Evolutionary conservation across 2,797 vertebrate species (phyloP).

Genomic region (Fistularia tabacaria): DNA sequence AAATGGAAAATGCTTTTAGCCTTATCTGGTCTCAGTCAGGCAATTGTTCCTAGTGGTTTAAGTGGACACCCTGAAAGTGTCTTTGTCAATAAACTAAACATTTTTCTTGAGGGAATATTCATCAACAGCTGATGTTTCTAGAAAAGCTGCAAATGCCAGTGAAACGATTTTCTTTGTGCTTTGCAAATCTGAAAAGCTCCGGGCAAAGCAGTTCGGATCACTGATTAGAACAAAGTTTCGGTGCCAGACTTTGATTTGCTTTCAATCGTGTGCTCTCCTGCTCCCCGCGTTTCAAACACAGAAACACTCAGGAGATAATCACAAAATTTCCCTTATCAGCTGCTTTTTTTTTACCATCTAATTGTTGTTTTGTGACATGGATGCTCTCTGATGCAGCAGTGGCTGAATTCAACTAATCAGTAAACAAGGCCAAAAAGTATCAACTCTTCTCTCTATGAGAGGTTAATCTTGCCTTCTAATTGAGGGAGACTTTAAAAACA

Average conservation of each 20-base stretch:
- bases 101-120: slow-evolving; percentile 22
- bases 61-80: slow-evolving; percentile 18
- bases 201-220: slow-evolving; percentile 12
- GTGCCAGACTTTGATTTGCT: slow-evolving; percentile 29
- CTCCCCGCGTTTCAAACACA: neutral
- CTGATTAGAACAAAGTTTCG: slow-evolving; percentile 23
- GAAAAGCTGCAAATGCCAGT: slow-evolving; percentile 1
- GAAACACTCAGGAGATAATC: slow-evolving; percentile 12
- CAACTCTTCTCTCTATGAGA: neutral
- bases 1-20: slow-evolving; percentile 18
- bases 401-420: slow-evolving; percentile 6
- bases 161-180: slow-evolving; percentile 27
- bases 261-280: slow-evolving; percentile 3
- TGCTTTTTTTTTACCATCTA: slow-evolving; percentile 14
- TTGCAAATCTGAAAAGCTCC: slow-evolving; percentile 31
- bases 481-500: neutral
- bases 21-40: slow-evolving; percentile 26
- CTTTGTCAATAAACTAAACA: slow-evolving; percentile 20
- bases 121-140: slow-evolving; percentile 9
- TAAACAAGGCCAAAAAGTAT: neutral
- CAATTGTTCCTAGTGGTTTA: slow-evolving; percentile 36
- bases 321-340: slow-evolving; percentile 16
- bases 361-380: slow-evolving; percentile 17
- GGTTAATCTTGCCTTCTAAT: slow-evolving; percentile 2
- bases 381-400: slow-evolving; percentile 20